Evolutionary conservation across 2,797 vertebrate species (phyloP), one percentile per base, ranked within the genome.

Genomic region (Natrix natrix): DNA sequence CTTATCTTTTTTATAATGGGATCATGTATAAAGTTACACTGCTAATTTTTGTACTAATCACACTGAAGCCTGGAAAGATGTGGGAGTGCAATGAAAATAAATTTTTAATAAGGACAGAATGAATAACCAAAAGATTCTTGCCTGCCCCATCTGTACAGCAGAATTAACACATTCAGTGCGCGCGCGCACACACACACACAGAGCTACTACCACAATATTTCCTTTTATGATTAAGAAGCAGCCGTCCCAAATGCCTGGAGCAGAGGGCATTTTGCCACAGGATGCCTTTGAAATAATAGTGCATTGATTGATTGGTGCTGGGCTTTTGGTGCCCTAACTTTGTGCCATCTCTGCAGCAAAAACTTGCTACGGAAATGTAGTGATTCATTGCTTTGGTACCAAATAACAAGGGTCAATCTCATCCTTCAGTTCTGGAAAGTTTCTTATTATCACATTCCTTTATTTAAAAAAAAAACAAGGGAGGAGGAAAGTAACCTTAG

Each of bases 221-320:
- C 24, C 91, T 83, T 91, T 83, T 17, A 48, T 63, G 87, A 91
- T 78, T 61, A 83, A 63, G 66, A 16, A 78, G 22, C 59, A 88
- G 26, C 43, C 74, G 32, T 55, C 24, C 43, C 55, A 37, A 56
- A 92, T 43, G 24, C 56, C 56, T 61, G 48, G 89, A 93, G 89
- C 97, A 97, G 97, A 92, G 28, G 63, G 61, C 87, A 83, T 32
- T 17, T 57, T 91, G 54, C 5, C 57, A 60, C 43, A 69, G 74
- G 37, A 54, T 83, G 37, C 10, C 11, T 60, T 43, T 61, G 32
- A 89, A 90, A 88, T 48, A 43, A 83, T 52, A 24, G 59, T 48
- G 14, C 37, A 66, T 61, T 61, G 17, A 37, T 54, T 54, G 52
- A 86, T 54, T 69, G n/a, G 28, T 61, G 57, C 78, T 20, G 56